phyloP scores from a whole-genome alignment of 2,113 vertebrate genomes.

The Epinephelus lanceolatus region DNA sequence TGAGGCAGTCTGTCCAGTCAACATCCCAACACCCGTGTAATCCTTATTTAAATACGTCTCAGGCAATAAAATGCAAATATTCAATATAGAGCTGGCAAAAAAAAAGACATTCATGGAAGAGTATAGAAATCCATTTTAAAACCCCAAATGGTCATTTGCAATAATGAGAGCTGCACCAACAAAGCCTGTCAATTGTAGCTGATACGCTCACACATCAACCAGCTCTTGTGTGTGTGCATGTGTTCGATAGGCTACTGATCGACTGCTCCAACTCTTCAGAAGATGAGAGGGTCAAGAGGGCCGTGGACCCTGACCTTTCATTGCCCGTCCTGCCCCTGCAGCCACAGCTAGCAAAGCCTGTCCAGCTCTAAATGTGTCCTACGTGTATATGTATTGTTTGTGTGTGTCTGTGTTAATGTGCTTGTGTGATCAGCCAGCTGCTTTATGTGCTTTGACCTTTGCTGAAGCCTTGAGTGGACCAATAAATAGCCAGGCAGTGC shows the following conservation, averaged over 20 bases:
- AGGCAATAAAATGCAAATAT: not conserved
- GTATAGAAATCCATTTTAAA: constrained; percentile 13
- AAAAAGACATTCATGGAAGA: constrained; percentile 2
- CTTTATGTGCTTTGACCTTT: constrained; percentile 74
- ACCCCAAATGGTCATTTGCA: constrained; percentile 32
- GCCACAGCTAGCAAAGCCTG: constrained; percentile 33
- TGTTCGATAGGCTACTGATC: constrained; percentile 51
- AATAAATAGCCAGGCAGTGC: constrained; percentile 69
- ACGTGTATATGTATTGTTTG: constrained; percentile 35
- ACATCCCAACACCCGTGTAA: constrained; percentile 44
- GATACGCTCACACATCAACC: constrained; percentile 8
- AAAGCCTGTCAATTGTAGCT: constrained; percentile 16
- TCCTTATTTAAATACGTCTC: constrained; percentile 57
- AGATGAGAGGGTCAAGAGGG: constrained; percentile 69
- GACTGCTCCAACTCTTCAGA: constrained; percentile 45
- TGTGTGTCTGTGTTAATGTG: constrained; percentile 56
- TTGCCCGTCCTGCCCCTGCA: constrained; percentile 29
- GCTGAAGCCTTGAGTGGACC: constrained; percentile 56
- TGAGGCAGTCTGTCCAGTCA: constrained; percentile 45
- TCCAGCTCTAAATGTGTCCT: constrained; percentile 40
- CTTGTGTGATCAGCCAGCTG: constrained; percentile 63
- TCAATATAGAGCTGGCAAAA: not conserved
- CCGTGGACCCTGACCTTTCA: constrained; percentile 55
- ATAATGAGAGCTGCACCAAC: constrained; percentile 30
- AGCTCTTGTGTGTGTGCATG: constrained; percentile 3